A percentile compares a stretch with the other conserved stretches of the same genome.
These are phyloP conservation scores for Drosophila pseudoobscura DNA, from an alignment of 1,140 invertebrate genomes.

Conservation along the genomic window DNA sequence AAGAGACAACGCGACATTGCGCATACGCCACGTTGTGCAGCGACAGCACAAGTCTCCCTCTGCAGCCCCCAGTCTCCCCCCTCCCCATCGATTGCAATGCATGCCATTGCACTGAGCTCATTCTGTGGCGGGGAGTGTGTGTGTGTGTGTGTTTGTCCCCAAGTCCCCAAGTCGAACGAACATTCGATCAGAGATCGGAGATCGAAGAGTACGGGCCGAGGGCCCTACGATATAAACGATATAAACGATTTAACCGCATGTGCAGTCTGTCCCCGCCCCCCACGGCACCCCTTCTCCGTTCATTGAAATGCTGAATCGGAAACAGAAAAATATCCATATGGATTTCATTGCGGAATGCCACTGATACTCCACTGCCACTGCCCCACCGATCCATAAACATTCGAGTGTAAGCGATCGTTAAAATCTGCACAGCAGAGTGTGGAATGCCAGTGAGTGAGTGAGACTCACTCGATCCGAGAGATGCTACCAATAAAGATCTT, in stretches of 20 bases:
- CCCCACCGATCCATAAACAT: slow-evolving; percentile 41
- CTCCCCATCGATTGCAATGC: slow-evolving; percentile 48
- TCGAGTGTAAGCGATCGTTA: slow-evolving; percentile 9
- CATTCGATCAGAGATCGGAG: slow-evolving; percentile 34
- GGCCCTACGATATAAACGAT: slow-evolving; percentile 59
- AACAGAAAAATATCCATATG: slow-evolving; percentile 60
- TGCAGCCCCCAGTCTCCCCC: neutral
- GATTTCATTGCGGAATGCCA: slow-evolving; percentile 66
- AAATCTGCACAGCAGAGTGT: too few species aligned
- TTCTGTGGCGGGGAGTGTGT: slow-evolving; percentile 29
- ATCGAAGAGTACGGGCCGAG: slow-evolving; percentile 8
- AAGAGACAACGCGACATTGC: slow-evolving; percentile 47
- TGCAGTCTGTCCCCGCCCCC: slow-evolving; percentile 21
- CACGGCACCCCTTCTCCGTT: too few species aligned
- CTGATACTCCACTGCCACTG: slow-evolving; percentile 19
- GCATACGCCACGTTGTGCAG: slow-evolving; percentile 77
- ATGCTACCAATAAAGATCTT: too few species aligned
- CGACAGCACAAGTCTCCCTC: slow-evolving; percentile 40
- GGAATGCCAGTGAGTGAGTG: too few species aligned
- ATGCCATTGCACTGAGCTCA: slow-evolving; percentile 79
- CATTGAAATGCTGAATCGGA: slow-evolving; percentile 55
- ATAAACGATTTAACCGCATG: slow-evolving; percentile 63
- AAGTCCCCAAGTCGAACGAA: slow-evolving; percentile 31
- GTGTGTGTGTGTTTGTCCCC: slow-evolving; percentile 59
- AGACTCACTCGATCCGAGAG: too few species aligned